Conservation (phyloP, 2,113 vertebrate species). For the Bos javanicus region DNA sequence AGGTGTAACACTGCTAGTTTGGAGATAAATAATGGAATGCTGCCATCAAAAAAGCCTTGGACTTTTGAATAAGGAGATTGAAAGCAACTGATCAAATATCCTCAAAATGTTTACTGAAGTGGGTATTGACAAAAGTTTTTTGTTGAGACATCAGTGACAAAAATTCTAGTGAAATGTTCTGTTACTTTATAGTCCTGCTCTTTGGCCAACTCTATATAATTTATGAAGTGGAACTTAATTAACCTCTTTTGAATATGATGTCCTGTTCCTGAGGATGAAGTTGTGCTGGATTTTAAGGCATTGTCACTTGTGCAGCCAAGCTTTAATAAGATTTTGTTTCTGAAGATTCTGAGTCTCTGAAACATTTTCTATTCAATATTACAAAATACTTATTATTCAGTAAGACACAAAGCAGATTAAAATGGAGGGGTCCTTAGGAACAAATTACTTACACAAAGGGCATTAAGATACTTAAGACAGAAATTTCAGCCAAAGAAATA, state of each 20-base stretch:
- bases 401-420: background rate
- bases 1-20: background rate
- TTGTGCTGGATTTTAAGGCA: slow-evolving; percentile 3
- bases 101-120: background rate
- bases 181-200: background rate
- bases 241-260: background rate
- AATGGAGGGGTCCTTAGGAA: background rate
- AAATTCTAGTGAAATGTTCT: background rate
- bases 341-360: background rate
- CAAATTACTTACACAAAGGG: background rate
- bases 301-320: background rate
- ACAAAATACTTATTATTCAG: background rate
- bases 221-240: background rate
- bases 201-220: background rate
- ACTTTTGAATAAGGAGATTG: background rate
- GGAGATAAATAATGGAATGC: background rate
- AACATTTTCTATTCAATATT: background rate
- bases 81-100: background rate
- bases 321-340: background rate
- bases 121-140: background rate
- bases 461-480: background rate
- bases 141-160: background rate
- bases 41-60: background rate
- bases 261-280: background rate
- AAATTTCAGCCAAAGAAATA: background rate